Base-by-base conservation (phyloP, 2,113 vertebrate genomes). In the Hippocampus guttulatus region DNA sequence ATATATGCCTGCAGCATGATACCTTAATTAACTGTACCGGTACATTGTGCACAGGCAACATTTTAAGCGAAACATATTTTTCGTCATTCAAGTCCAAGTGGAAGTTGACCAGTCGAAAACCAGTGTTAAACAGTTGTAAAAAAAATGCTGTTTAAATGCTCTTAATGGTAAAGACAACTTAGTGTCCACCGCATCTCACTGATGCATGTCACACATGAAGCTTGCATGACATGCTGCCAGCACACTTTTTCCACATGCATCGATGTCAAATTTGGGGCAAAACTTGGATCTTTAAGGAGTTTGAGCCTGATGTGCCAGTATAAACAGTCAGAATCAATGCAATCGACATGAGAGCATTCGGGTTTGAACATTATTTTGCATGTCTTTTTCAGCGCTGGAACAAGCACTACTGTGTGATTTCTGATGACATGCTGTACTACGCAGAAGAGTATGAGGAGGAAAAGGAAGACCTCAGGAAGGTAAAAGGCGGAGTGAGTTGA, bases 401-500 rank as follows among this genome's bases (percentile, higher is more conserved):
- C 76, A 92, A 91, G 30, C 97, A 98, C 88, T 98, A 96, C 85
- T 99, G 96, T 8, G 94, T 96, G 81, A 91, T 99, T 69, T 94
- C 93, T 3, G 93, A 93, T 11, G 94, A 94, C 81, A 98, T 94
- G 69, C 91, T 99, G 67, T 98, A 95, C n/a, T 98, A 97, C 58
- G 94, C 95, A 1, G 97, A 98, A 38, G 95, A 97, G 80, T 92
- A 95, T 0, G 95, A 96, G 73, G 90, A 94, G 20, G 95, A 96
- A 49, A 93, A 94, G 63, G 91, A 96, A 73, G 91, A 89, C 1
- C 20, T 58, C 10, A 92, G 86, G 41, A 95, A 96, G 76, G 94
- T 92, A 67, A 66, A 30, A 6, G 0, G 5, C 6, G 30, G 14
- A 43, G 7, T 15, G 2, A 52, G 20, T 52, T 52, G 7, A 64